A percentile compares a stretch with the other conserved stretches of the same genome.
Evolutionary conservation across 2,113 vertebrate species (phyloP).

Genomic region (Chiloscyllium plagiosum): DNA sequence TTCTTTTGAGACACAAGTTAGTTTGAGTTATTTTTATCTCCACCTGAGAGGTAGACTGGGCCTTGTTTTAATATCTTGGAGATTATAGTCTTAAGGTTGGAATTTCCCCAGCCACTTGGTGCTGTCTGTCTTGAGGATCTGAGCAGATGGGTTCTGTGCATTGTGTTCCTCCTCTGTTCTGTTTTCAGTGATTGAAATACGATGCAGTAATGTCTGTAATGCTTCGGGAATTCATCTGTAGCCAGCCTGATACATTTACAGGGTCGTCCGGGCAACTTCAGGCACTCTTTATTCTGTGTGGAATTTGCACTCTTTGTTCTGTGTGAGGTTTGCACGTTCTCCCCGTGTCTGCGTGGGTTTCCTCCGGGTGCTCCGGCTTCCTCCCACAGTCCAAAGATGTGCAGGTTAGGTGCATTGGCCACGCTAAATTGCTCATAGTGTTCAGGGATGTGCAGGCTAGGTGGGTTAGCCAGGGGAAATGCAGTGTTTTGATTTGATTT

Average conservation of each 20-base stretch:
- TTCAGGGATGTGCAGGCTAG: no score
- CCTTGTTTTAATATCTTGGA: background rate
- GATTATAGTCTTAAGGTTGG: background rate
- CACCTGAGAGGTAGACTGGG: background rate
- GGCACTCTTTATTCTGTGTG: background rate
- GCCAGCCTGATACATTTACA: background rate
- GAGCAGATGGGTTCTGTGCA: background rate
- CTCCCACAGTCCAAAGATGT: no score
- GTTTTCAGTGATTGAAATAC: background rate
- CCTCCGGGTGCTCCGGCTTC: no score
- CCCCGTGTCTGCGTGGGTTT: no score
- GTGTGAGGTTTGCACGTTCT: no score
- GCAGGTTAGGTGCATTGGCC: no score
- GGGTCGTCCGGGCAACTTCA: background rate
- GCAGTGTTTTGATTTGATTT: no score
- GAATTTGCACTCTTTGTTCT: background rate
- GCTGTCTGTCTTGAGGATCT: background rate
- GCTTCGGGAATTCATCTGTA: background rate
- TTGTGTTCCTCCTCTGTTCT: background rate
- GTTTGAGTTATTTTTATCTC: background rate
- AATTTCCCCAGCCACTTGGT: background rate
- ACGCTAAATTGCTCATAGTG: no score
- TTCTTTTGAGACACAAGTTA: background rate
- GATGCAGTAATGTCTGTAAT: background rate
- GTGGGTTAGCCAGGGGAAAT: no score